Conservation (phyloP, 2,113 vertebrate genomes). For the Tychaedon coryphoeus region DNA sequence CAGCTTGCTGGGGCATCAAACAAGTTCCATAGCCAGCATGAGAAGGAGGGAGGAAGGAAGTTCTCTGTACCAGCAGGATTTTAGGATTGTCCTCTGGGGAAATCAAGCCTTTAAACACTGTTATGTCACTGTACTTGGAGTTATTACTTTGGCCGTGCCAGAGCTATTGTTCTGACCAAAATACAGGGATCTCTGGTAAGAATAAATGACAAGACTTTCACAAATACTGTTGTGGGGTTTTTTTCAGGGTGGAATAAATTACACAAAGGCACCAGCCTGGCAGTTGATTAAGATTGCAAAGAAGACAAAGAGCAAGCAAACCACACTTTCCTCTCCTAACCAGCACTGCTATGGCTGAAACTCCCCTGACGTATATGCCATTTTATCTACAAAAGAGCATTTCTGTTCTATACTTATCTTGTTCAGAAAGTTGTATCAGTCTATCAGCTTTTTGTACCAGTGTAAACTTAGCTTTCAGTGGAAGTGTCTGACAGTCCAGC, state of each 20-base stretch:
- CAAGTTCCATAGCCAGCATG: not conserved
- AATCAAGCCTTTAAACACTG: not conserved
- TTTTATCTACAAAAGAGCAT: conserved; percentile 23
- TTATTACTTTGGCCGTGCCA: not conserved
- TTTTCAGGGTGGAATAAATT: not conserved
- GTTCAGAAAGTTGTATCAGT: conserved; percentile 10
- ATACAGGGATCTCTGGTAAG: not conserved
- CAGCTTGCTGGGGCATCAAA: not conserved
- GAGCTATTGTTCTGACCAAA: not conserved
- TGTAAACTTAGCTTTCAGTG: conserved; percentile 31
- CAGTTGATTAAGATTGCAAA: not conserved
- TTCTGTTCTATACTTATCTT: conserved; percentile 19
- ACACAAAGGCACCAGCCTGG: not conserved
- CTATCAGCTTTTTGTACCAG: conserved; percentile 28
- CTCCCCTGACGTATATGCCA: not conserved
- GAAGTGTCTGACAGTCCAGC: not conserved
- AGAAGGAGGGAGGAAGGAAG: not conserved
- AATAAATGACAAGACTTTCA: not conserved
- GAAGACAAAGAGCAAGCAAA: not conserved
- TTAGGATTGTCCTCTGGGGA: not conserved
- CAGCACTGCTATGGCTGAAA: not conserved
- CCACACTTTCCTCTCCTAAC: conserved; percentile 9
- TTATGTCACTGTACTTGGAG: not conserved
- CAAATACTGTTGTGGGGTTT: not conserved
- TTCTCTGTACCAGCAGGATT: not conserved